These are phyloP conservation scores for Antennarius maculatus DNA, from an alignment of 2,797 vertebrate genomes.

Conservation along the genomic window DNA sequence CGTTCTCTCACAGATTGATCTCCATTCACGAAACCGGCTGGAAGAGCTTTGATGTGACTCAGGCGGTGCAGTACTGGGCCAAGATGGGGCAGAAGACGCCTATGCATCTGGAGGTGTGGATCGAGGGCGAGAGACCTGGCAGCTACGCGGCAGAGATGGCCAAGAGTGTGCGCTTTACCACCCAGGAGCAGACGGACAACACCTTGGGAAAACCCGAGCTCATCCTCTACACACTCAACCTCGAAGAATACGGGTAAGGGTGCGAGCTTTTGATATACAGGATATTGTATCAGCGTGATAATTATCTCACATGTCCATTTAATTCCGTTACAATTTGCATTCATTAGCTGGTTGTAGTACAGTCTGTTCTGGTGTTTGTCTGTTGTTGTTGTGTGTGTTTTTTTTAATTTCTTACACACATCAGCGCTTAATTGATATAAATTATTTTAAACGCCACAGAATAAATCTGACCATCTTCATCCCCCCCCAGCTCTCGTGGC, in stretches of 20 bases:
- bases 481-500: constrained; percentile 79
- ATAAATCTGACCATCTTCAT: constrained; percentile 3
- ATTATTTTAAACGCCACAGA: too few species aligned
- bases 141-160: constrained; percentile 88
- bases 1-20: constrained; percentile 84
- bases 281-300: constrained; percentile 58
- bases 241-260: constrained; percentile 90
- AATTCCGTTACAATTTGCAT: constrained; percentile 35
- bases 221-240: constrained; percentile 91
- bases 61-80: constrained; percentile 94
- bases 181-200: constrained; percentile 86
- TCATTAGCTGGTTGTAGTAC: constrained; percentile 13
- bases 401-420: background rate
- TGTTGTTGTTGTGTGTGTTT: too few species aligned
- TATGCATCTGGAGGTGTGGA: constrained; percentile 93
- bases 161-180: constrained; percentile 87
- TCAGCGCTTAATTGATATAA: too few species aligned
- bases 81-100: constrained; percentile 78
- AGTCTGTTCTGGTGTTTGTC: background rate
- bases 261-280: constrained; percentile 57
- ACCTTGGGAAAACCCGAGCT: constrained; percentile 89
- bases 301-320: constrained; percentile 30
- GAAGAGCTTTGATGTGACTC: constrained; percentile 95
- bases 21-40: constrained; percentile 89
- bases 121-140: constrained; percentile 91